Evolutionary conservation across 2,797 vertebrate species (phyloP), one percentile per base, ranked within the genome.

Genomic region (Bufotes viridis): DNA sequence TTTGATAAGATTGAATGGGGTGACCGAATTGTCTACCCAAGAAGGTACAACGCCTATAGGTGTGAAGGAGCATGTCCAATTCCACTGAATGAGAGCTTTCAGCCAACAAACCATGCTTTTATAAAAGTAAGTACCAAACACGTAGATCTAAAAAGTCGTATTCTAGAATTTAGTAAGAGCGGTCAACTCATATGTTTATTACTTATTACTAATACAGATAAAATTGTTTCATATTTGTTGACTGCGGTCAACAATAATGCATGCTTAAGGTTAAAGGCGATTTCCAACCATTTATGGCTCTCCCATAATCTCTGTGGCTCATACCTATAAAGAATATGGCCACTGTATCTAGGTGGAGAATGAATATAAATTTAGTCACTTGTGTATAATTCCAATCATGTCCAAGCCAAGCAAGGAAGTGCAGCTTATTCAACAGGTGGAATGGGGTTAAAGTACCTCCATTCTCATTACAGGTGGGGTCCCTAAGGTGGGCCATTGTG

Each of bases 1-100:
- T 98, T 98, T 1, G 96, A 97, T 74, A 95, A 95, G 90, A 97
- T 97, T 0, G 96, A 96, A 90, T 98, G 97, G 96, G 96, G 96
- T 55, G 95, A 96, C 92, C 97, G 96, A 96, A 97, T 98, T 0
- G 93, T 97, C 7, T 94, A 97, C 82, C 96, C 96, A 6, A 96
- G 96, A 67, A 96, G 95, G 15, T 98, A 95, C 93, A 98, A 98
- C 0, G 96, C 97, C 0, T 97, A 96, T 93, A 96, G 97, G 69
- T 98, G 97, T 1, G 96, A 97, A 51, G 97, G 97, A 67, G 94
- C 93, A 65, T 98, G 97, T 81, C 97, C 97, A 0, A 92, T 91
- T 0, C 97, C 97, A 0, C 92, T 98, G 87, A 97, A 97, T 0
- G 97, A 97, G 90, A 95, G 93, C 69, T 97, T 97, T 92, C 94